Evolutionary conservation across 2,888 invertebrate species (phyloP).

Genomic region (Drosophila merina): DNA sequence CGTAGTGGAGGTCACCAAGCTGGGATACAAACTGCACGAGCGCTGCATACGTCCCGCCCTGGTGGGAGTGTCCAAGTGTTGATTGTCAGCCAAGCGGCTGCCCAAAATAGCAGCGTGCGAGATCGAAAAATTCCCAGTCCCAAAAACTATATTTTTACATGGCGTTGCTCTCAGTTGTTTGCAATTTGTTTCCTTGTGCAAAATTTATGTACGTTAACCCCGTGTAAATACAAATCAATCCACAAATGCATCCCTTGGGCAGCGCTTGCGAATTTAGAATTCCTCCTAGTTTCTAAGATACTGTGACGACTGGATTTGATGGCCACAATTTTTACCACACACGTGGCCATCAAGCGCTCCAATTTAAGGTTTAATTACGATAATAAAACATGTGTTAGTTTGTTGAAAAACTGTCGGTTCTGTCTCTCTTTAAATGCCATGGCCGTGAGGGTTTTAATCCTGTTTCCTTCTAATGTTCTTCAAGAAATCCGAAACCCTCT

Average conservation of each 20-base stretch:
- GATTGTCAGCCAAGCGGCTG: conserved; percentile 14
- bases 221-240: conserved; percentile 33
- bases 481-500: conserved; percentile 22
- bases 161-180: conserved; percentile 44
- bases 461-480: conserved; percentile 1
- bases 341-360: conserved; percentile 32
- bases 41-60: conserved; percentile 97
- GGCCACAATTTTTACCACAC: conserved; percentile 43
- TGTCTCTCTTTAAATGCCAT: conserved; percentile 1
- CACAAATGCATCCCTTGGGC: conserved; percentile 24
- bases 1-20: conserved; percentile 96
- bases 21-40: conserved; percentile 97
- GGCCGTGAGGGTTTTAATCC: conserved; percentile 12
- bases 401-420: conserved; percentile 18
- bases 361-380: conserved; percentile 44
- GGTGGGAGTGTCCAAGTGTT: conserved; percentile 95
- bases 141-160: conserved; percentile 43
- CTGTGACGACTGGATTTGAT: conserved; percentile 27
- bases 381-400: conserved; percentile 46
- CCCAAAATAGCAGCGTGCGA: conserved; percentile 5
- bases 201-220: conserved; percentile 56
- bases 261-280: conserved; percentile 49
- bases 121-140: conserved; percentile 13
- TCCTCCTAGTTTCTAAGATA: conserved; percentile 57
- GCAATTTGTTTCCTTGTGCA: conserved; percentile 66